Conservation (phyloP, 35 echinoderm and acorn worm species). For the Eucidaris tribuloides region DNA sequence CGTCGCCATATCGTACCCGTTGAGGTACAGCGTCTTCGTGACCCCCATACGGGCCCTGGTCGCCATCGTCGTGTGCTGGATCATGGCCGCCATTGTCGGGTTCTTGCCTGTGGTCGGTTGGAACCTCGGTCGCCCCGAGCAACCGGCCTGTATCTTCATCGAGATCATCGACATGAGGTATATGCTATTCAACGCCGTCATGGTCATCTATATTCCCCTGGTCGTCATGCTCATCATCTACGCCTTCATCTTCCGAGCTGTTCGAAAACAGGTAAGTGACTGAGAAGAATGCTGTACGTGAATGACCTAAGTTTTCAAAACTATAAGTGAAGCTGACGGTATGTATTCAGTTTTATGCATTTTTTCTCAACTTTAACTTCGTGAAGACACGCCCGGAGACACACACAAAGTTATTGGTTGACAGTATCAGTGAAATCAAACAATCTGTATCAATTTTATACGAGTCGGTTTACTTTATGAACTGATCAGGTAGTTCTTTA, state of each 20-base stretch:
- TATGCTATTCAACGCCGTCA: slow-evolving; percentile 59
- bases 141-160: slow-evolving; percentile 52
- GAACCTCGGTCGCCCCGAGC: slow-evolving; percentile 31
- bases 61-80: slow-evolving; percentile 56
- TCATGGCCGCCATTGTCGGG: slow-evolving; percentile 51
- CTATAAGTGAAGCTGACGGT: no score
- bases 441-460: no score
- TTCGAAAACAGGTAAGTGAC: slow-evolving; percentile 72
- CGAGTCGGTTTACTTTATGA: no score
- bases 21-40: slow-evolving; percentile 48
- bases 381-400: no score
- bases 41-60: slow-evolving; percentile 30
- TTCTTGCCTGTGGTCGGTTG: slow-evolving; percentile 68
- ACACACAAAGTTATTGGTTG: no score
- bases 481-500: no score
- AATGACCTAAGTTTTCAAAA: no score
- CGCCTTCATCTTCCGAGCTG: slow-evolving; percentile 58
- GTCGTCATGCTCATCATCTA: slow-evolving; percentile 68
- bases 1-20: slow-evolving; percentile 55
- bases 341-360: no score
- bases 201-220: slow-evolving; percentile 64
- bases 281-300: no score
- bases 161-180: slow-evolving; percentile 65
- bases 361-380: no score
- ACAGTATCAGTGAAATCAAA: no score